phyloP scores from a whole-genome alignment of 1,140 invertebrate species.

The Philopotamus ludificatus region DNA sequence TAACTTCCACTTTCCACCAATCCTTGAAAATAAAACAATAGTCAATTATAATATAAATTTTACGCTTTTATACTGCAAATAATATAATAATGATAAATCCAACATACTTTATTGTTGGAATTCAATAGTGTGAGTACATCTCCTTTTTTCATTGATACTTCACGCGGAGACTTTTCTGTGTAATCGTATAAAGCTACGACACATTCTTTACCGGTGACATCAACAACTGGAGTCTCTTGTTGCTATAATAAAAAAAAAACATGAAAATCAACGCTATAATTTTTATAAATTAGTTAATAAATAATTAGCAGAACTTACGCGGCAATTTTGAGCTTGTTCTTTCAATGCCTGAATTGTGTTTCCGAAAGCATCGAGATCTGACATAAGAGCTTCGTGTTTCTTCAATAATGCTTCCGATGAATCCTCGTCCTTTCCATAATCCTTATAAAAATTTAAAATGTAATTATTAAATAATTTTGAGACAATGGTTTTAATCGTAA shows the following conservation, averaged over 20 bases:
- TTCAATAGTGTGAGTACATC: conserved; percentile 97
- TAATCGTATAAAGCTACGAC: conserved; percentile 98
- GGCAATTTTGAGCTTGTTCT: conserved; percentile 92
- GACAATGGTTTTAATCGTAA: not conserved
- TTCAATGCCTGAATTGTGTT: conserved; percentile 87
- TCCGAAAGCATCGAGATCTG: conserved; percentile 95
- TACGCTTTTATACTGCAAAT: not conserved
- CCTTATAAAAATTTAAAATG: conserved; percentile 49
- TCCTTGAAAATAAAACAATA: conserved; percentile 62
- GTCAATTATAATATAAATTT: not conserved
- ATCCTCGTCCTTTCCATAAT: conserved; percentile 99
- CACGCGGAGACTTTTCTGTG: conserved; percentile 95
- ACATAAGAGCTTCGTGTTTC: conserved; percentile 97
- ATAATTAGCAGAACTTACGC: conserved; percentile 56
- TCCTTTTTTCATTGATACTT: conserved; percentile 99
- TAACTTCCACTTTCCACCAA: conserved; percentile 99
- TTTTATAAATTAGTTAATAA: not conserved
- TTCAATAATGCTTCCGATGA: conserved; percentile 96
- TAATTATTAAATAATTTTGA: not conserved
- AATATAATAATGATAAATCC: not conserved
- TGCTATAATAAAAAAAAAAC: conserved; percentile 58
- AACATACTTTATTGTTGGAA: conserved; percentile 89
- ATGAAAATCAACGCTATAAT: not conserved
- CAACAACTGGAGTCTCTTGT: conserved; percentile 93
- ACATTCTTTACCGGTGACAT: conserved; percentile 94